Evolutionary conservation across 2,113 vertebrate genomes (phyloP), one percentile per base, ranked within the genome.

Genomic region (Abramis brama): DNA sequence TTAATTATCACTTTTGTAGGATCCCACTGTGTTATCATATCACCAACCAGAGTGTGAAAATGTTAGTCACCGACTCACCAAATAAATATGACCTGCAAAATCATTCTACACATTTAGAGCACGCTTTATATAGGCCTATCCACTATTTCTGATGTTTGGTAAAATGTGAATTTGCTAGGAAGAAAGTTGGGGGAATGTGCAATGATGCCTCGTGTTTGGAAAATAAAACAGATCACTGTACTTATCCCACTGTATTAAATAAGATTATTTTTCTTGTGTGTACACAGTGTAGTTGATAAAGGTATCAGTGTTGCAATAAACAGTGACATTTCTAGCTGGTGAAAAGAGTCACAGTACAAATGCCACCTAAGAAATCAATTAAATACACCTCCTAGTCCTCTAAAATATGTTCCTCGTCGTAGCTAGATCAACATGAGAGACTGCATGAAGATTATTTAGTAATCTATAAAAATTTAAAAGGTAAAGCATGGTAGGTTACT

Each of bases 301-400:
- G 57, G 73, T 71, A 80, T 59, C 82, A 36, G 43, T 64, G 64
- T 43, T 64, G 66, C 47, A 45, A 55, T 79, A 23, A 79, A 70
- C 84, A 85, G 30, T 59, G 57, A 45, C 43, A 55, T 83, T 73
- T 84, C 57, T 33, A 74, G 73, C 64, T 79, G n/a, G 57, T 47
- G 55, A 75, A 84, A 59, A 64, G 5, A 79, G n/a, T 59, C 30
- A 71, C 83, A 88, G 79, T 77, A 55, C 80, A 88, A 86, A 88
- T 86, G 75, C 74, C 74, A 88, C 57, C 57, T 11, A 80, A 15
- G 39, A 80, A 82, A 82, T 82, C 79, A 68, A 82, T 82, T 68
- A 68, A 21, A 23, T 5, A 81, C 30, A 33, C 11, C 17, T 66
- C 39, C 9, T 5, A 50, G 17, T 81, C 43, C 4, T 66, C 60